Conservation (phyloP, 2,113 vertebrate genomes). For the Prunella fulvescens region DNA sequence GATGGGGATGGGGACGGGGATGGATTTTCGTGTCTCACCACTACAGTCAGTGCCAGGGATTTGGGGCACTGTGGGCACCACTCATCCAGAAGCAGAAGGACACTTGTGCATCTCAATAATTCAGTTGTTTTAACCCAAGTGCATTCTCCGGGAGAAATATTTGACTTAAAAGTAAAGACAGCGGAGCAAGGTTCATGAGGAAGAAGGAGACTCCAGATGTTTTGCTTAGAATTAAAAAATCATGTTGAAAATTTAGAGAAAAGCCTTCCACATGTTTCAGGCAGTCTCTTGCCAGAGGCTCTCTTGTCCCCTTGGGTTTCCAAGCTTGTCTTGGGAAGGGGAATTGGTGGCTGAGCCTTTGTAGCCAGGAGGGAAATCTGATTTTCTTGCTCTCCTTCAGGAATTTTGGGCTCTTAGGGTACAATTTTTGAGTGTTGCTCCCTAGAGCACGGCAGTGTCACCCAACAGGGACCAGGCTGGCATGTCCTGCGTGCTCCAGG, state of each 20-base stretch:
- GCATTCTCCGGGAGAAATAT: background rate
- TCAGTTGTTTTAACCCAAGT: background rate
- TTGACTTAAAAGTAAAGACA: background rate
- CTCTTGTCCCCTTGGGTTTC: background rate
- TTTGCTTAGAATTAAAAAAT: background rate
- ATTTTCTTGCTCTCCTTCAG: background rate
- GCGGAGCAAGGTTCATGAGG: background rate
- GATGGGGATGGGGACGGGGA: no score
- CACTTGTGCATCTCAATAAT: background rate
- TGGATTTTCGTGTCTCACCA: background rate
- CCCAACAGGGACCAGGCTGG: background rate
- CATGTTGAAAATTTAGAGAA: background rate
- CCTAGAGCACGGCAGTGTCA: background rate
- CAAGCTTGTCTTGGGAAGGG: background rate
- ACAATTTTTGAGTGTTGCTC: background rate
- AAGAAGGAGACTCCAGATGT: background rate
- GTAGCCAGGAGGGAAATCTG: background rate
- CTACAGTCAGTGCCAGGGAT: background rate
- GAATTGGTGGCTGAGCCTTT: background rate
- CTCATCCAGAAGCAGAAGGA: background rate
- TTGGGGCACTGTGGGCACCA: background rate
- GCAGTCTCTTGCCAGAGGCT: background rate
- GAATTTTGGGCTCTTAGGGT: background rate
- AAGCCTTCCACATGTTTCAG: background rate
- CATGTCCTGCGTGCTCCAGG: rapidly evolving